Evolutionary conservation across 2,797 vertebrate species (phyloP).

Genomic region (Cyclura pinguis): DNA sequence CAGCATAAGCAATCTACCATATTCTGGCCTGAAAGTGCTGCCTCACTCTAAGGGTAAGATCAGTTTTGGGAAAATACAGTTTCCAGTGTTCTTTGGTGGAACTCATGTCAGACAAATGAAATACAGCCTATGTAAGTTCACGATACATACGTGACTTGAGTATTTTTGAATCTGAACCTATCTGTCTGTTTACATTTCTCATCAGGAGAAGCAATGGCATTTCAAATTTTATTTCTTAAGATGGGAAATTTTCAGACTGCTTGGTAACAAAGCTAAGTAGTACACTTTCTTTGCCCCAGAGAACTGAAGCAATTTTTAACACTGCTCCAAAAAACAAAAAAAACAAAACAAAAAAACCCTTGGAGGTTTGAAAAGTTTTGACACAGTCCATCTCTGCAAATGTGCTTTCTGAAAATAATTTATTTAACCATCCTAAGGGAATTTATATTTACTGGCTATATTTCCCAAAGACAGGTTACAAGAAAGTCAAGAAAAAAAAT

Average conservation of each 20-base stretch:
- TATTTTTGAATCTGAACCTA: neutral
- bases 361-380: neutral
- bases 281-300: neutral
- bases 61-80: neutral
- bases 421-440: conserved; percentile 24
- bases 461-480: conserved; percentile 31
- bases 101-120: neutral
- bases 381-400: conserved; percentile 10
- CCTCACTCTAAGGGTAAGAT: too few relatives aligned
- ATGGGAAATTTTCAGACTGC: neutral
- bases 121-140: neutral
- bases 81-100: neutral
- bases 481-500: conserved; percentile 34
- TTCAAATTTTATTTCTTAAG: rapidly evolving
- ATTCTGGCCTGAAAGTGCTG: too few relatives aligned
- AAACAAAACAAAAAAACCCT: too few relatives aligned
- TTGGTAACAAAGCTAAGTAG: neutral
- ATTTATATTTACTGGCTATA: neutral
- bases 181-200: neutral
- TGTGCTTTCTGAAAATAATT: conserved; percentile 23
- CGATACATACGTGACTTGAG: neutral
- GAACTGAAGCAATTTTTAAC: neutral
- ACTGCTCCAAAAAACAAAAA: neutral
- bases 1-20: too few relatives aligned
- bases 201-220: conserved; percentile 12